Percentiles rank a stretch among this genome's conserved stretches.
Conservation (phyloP, 2,113 vertebrate species). For the Semnornis frantzii region DNA sequence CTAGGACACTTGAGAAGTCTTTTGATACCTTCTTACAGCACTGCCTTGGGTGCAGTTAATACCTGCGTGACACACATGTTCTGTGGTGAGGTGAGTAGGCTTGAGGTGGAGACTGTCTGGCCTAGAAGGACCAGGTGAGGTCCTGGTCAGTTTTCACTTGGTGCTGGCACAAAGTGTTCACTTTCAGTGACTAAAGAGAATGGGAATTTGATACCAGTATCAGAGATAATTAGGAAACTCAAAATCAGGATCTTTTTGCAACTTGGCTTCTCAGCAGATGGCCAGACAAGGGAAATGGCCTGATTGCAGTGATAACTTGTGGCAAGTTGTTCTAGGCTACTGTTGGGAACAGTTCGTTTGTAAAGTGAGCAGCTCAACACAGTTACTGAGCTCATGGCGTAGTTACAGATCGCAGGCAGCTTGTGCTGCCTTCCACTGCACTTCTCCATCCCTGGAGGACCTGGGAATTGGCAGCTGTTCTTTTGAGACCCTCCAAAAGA, state of each 20-base stretch:
- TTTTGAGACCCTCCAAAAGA: not conserved
- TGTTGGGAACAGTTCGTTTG: not conserved
- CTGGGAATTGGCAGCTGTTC: not conserved
- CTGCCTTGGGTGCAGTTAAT: not conserved
- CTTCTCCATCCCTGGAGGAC: not conserved
- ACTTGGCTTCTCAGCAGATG: not conserved
- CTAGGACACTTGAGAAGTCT: not conserved
- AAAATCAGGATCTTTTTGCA: not conserved
- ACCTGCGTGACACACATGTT: not conserved
- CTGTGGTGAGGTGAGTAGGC: not conserved
- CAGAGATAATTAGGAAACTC: not conserved
- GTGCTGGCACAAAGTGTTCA: not conserved
- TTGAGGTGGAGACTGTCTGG: not conserved
- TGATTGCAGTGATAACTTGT: not conserved
- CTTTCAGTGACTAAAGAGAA: not conserved
- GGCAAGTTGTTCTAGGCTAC: not conserved
- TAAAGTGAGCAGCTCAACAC: not conserved
- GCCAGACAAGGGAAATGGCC: not conserved
- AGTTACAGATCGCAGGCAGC: not conserved
- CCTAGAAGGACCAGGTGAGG: not conserved
- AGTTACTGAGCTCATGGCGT: not conserved
- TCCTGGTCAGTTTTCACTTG: not conserved
- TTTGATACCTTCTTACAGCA: not conserved
- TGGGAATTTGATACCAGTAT: not conserved
- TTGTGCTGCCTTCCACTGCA: not conserved